These are phyloP conservation scores for Noctua janthina DNA, from an alignment of 2,888 invertebrate genomes.

Conservation along the genomic window DNA sequence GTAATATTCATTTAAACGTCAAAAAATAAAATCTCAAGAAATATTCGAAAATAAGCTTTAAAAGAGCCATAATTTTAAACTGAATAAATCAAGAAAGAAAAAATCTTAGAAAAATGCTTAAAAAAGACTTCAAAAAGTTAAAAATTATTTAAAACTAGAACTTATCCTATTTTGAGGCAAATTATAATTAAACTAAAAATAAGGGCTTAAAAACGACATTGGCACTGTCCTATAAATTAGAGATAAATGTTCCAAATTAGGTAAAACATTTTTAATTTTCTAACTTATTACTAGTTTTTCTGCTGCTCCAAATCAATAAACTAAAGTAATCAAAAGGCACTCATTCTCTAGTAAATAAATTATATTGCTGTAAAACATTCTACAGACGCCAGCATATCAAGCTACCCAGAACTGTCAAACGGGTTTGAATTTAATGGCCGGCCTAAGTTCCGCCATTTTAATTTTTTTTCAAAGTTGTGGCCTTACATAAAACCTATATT, in stretches of 20 bases:
- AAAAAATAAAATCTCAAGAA: conserved; percentile 4
- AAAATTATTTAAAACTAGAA: conserved; percentile 32
- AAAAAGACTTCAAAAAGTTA: conserved; percentile 42
- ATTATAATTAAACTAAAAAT: conserved; percentile 24
- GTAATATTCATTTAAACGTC: not conserved
- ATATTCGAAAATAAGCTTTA: conserved; percentile 1
- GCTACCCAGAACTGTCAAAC: too few relatives aligned
- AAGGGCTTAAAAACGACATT: conserved; percentile 55
- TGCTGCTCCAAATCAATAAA: conserved; percentile 6
- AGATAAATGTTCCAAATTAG: not conserved
- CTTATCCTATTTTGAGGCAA: conserved; percentile 66
- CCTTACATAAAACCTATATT: too few relatives aligned
- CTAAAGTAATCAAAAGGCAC: not conserved
- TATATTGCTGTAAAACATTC: not conserved
- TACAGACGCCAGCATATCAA: not conserved
- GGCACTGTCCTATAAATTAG: conserved; percentile 48
- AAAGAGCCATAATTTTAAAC: conserved; percentile 49
- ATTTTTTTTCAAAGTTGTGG: too few relatives aligned
- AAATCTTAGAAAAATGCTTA: conserved; percentile 41
- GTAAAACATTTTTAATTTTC: not conserved
- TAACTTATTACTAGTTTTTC: not conserved
- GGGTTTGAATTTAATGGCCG: too few relatives aligned
- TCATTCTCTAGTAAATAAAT: conserved; percentile 1
- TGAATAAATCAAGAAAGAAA: conserved; percentile 46
- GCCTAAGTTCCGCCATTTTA: too few relatives aligned